phyloP scores from a whole-genome alignment of 1,140 invertebrate genomes.

The Oscheius sp. region DNA sequence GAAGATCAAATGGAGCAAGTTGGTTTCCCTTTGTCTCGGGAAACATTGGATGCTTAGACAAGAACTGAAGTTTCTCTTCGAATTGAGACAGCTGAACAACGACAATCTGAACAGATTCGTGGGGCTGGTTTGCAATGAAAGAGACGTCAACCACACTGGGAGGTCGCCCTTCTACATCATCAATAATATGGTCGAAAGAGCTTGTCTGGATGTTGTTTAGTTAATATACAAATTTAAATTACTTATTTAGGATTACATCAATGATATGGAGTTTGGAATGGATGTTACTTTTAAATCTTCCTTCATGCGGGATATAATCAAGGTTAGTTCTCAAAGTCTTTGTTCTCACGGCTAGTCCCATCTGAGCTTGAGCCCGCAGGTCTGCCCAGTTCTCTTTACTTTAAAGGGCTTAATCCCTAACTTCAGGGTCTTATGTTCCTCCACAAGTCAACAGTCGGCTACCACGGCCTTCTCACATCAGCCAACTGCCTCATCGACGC shows the following conservation, averaged over 20 bases:
- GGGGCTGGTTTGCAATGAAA: constrained; percentile 52
- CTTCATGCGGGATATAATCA: constrained; percentile 40
- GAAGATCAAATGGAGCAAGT: constrained; percentile 45
- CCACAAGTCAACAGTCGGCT: constrained; percentile 55
- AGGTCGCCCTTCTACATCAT: constrained; percentile 47
- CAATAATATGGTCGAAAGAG: constrained; percentile 50
- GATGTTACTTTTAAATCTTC: constrained; percentile 52
- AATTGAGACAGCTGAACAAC: constrained; percentile 49
- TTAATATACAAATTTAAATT: background rate
- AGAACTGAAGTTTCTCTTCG: constrained; percentile 48
- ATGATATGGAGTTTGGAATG: constrained; percentile 52
- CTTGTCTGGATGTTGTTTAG: constrained; percentile 45
- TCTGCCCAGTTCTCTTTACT: background rate
- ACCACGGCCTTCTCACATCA: constrained; percentile 48
- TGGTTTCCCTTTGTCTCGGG: background rate
- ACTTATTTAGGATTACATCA: constrained; percentile 48
- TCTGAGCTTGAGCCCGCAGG: background rate
- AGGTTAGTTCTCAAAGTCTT: background rate
- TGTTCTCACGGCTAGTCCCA: too few relatives aligned
- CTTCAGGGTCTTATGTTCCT: constrained; percentile 47
- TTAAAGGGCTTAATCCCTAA: background rate
- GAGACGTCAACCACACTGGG: constrained; percentile 15
- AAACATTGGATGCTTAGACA: background rate
- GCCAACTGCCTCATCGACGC: constrained; percentile 55
- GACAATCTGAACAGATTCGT: constrained; percentile 53